phyloP scores from a whole-genome alignment of 2,113 vertebrate genomes.

The Vimba vimba region DNA sequence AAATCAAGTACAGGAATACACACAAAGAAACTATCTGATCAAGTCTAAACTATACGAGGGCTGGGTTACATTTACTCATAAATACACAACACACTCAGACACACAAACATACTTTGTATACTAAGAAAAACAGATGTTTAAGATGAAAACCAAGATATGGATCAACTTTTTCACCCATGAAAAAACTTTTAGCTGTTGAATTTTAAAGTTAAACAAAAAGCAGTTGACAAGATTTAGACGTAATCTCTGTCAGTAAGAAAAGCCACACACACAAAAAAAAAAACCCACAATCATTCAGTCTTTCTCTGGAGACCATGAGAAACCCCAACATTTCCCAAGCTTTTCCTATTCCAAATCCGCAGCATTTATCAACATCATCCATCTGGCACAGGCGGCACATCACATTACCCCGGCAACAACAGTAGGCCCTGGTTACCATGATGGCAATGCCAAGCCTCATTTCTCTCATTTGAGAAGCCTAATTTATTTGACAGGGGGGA shows the following conservation, averaged over 20 bases:
- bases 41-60: slow-evolving; percentile 26
- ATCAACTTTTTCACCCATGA: background rate
- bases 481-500: slow-evolving; percentile 20
- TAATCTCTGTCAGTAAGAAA: slow-evolving; percentile 15
- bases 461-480: slow-evolving; percentile 17
- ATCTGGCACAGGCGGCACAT: slow-evolving; percentile 30
- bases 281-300: background rate
- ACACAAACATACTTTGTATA: slow-evolving; percentile 38
- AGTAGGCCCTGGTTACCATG: slow-evolving; percentile 26
- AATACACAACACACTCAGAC: slow-evolving; percentile 38
- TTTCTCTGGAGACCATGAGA: background rate
- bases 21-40: slow-evolving; percentile 25
- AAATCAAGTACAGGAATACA: slow-evolving; percentile 56
- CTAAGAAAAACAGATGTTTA: slow-evolving; percentile 13
- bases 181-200: background rate
- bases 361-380: slow-evolving; percentile 48
- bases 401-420: slow-evolving; percentile 27
- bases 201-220: background rate
- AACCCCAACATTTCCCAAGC: slow-evolving; percentile 22
- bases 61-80: slow-evolving; percentile 17
- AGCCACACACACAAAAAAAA: slow-evolving; percentile 39
- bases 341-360: background rate
- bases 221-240: background rate
- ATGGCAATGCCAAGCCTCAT: slow-evolving; percentile 40
- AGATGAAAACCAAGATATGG: slow-evolving; percentile 3